These are phyloP conservation scores for Hedya salicella DNA, from an alignment of 2,888 invertebrate genomes.

Conservation along the genomic window DNA sequence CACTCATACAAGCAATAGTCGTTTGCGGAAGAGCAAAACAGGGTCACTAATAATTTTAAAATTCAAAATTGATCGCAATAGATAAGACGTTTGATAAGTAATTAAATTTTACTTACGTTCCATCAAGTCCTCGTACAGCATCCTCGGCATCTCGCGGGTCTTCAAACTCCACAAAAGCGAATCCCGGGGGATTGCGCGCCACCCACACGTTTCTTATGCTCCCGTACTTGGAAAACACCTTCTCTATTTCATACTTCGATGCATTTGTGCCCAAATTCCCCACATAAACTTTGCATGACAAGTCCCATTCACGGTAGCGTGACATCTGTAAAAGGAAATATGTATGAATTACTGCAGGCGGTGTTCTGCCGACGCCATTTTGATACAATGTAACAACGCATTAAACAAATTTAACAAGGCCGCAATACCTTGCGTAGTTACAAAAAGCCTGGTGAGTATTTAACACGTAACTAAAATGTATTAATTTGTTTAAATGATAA, in stretches of 20 bases:
- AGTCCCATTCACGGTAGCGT: constrained; percentile 91
- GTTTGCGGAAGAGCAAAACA: constrained; percentile 43
- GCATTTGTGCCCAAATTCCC: constrained; percentile 96
- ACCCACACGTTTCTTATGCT: constrained; percentile 97
- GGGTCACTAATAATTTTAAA: neutral
- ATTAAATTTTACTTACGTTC: constrained; percentile 77
- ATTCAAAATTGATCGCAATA: constrained; percentile 3
- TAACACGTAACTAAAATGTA: constrained; percentile 1
- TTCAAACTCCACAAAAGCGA: constrained; percentile 96
- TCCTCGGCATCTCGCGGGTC: constrained; percentile 95
- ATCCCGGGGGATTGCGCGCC: constrained; percentile 96
- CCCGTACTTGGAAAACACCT: constrained; percentile 94
- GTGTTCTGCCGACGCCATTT: constrained; percentile 58
- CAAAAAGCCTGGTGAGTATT: neutral
- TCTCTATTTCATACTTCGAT: constrained; percentile 95
- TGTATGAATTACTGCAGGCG: constrained; percentile 29
- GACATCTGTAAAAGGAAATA: constrained; percentile 85
- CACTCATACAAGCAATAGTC: constrained; percentile 25
- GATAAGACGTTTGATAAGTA: constrained; percentile 19
- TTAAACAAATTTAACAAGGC: neutral
- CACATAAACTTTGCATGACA: constrained; percentile 96
- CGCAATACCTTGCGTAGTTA: constrained; percentile 10
- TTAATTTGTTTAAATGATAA: neutral
- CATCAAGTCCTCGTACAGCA: constrained; percentile 92
- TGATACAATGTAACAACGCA: constrained; percentile 40